These are phyloP conservation scores for Ectropis crepuscularia DNA, from an alignment of 2,888 invertebrate species.

Conservation along the genomic window DNA sequence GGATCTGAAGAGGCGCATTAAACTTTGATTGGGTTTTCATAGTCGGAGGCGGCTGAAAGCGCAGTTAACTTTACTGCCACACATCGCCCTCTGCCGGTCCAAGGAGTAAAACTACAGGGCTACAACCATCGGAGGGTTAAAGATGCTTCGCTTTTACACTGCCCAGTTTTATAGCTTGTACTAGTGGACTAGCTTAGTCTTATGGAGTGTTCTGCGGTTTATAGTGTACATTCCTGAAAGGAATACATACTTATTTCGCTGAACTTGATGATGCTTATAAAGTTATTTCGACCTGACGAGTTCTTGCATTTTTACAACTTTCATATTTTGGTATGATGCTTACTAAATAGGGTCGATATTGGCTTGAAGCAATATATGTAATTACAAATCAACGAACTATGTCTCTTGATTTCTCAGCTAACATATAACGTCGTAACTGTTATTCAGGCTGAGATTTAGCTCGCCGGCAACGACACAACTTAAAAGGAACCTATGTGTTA, in stretches of 20 bases:
- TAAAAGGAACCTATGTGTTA: too few relatives aligned
- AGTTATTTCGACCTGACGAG: neutral
- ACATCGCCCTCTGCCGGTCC: constrained; percentile 63
- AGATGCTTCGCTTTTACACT: constrained; percentile 54
- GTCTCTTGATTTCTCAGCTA: too few relatives aligned
- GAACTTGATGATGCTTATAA: too few relatives aligned
- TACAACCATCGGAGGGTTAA: constrained; percentile 31
- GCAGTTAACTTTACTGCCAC: constrained; percentile 72
- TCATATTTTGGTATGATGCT: too few relatives aligned
- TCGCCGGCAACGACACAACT: too few relatives aligned
- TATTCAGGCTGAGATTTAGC: too few relatives aligned
- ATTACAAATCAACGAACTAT: too few relatives aligned
- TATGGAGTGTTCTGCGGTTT: neutral
- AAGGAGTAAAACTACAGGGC: constrained; percentile 56
- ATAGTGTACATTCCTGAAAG: neutral
- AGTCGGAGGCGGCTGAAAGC: constrained; percentile 62
- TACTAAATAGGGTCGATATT: too few relatives aligned
- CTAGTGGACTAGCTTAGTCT: constrained; percentile 9
- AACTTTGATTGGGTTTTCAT: constrained; percentile 78
- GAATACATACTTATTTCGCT: neutral
- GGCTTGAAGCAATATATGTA: too few relatives aligned
- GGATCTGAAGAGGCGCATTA: constrained; percentile 63
- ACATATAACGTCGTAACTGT: too few relatives aligned
- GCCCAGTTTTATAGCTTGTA: constrained; percentile 52
- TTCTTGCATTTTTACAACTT: neutral